phyloP scores from a whole-genome alignment of 2,113 vertebrate genomes.

The Actenoides hombroni region DNA sequence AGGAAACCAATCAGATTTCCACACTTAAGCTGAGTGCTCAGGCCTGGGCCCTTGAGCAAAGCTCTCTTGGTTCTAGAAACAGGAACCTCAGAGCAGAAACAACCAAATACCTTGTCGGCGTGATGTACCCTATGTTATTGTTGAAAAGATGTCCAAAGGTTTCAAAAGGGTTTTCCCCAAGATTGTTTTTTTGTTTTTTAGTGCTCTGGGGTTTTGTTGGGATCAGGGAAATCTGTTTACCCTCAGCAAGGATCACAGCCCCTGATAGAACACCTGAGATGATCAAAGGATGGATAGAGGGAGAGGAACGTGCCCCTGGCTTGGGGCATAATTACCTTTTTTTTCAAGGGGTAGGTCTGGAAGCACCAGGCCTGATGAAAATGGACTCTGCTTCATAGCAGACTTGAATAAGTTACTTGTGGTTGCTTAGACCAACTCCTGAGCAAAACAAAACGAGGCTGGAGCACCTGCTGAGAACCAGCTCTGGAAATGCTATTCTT shows the following conservation, averaged over 20 bases:
- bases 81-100: neutral
- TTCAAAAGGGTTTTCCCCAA: neutral
- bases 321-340: neutral
- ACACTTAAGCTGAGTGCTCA: neutral
- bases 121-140: neutral
- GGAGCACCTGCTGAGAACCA: neutral
- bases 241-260: neutral
- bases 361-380: neutral
- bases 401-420: neutral
- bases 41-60: neutral
- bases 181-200: neutral
- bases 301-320: neutral
- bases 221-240: neutral
- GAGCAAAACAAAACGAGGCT: neutral
- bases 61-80: neutral
- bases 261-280: neutral
- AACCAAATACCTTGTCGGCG: no score
- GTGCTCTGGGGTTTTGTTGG: neutral
- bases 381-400: neutral
- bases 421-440: neutral
- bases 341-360: neutral
- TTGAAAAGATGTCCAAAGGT: rapidly evolving
- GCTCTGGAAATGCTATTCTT: neutral
- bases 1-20: neutral
- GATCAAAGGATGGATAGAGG: neutral